Conservation (phyloP, 1,140 invertebrate genomes). For the Augochlora pura region DNA sequence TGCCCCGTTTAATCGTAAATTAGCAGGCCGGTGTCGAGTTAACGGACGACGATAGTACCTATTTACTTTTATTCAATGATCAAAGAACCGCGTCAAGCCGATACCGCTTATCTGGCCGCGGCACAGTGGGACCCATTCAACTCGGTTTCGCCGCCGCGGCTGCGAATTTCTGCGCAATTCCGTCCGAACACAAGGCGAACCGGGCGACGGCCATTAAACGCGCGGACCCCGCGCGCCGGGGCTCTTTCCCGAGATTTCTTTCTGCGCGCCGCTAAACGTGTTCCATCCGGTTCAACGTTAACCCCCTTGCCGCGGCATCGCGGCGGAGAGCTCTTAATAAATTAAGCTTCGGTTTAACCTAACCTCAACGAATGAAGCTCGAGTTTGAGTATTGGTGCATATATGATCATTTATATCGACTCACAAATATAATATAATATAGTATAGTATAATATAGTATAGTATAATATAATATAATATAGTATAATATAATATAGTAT, state of each 20-base stretch:
- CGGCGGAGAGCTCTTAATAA: too few species aligned
- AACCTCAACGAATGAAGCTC: too few species aligned
- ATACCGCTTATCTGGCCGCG: conserved; percentile 55
- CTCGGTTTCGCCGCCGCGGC: background rate
- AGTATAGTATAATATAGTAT: too few species aligned
- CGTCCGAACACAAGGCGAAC: conserved; percentile 15
- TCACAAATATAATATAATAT: too few species aligned
- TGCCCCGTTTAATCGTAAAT: conserved; percentile 51
- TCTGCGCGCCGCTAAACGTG: too few species aligned
- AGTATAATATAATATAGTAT: too few species aligned
- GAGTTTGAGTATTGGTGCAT: too few species aligned
- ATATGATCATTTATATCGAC: too few species aligned
- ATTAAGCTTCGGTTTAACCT: too few species aligned
- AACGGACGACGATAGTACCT: conserved; percentile 48
- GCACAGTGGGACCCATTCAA: conserved; percentile 55
- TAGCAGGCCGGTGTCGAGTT: conserved; percentile 29
- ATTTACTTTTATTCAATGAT: conserved; percentile 61
- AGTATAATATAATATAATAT: too few species aligned
- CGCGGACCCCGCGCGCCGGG: background rate
- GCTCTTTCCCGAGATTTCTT: background rate
- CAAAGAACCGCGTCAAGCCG: conserved; percentile 60
- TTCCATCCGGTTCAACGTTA: too few species aligned
- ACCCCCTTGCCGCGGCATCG: too few species aligned
- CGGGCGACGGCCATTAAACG: background rate
- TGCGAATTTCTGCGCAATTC: conserved; percentile 31